A percentile compares a stretch with the other conserved stretches of the same genome.
phyloP scores from a whole-genome alignment of 2,797 vertebrate genomes.

The Pygocentrus nattereri region DNA sequence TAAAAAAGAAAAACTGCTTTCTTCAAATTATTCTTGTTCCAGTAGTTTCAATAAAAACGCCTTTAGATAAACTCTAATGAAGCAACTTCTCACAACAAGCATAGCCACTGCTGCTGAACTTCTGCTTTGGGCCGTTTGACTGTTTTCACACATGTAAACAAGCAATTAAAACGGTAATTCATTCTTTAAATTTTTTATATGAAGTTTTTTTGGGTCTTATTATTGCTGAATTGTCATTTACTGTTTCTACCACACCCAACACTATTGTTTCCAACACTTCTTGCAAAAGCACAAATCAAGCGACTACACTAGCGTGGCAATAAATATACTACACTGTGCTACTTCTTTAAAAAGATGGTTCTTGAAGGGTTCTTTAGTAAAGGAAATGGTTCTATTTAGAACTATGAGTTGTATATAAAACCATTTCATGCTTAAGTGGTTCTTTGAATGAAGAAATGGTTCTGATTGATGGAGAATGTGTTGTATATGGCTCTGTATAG shows the following conservation, averaged over 20 bases:
- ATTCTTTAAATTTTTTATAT: not conserved
- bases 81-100: not conserved
- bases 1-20: not conserved
- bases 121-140: slow-evolving; percentile 12
- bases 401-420: too few relatives aligned
- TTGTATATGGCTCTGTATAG: too few relatives aligned
- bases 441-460: too few relatives aligned
- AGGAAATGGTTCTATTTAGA: too few relatives aligned
- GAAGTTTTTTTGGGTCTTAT: not conserved
- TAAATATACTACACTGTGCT: too few relatives aligned
- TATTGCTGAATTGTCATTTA: not conserved
- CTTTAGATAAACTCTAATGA: not conserved
- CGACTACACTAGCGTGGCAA: not conserved
- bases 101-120: slow-evolving; percentile 7
- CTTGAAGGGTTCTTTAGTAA: too few relatives aligned
- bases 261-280: too few relatives aligned
- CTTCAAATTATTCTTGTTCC: not conserved
- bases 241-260: not conserved
- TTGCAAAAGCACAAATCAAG: not conserved
- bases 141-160: slow-evolving; percentile 30
- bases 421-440: too few relatives aligned
- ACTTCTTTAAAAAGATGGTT: too few relatives aligned
- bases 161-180: not conserved
- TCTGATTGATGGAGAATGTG: too few relatives aligned
- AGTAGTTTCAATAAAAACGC: not conserved